phyloP scores from a whole-genome alignment of 2,888 invertebrate species.

The Eupithecia pulchellata region DNA sequence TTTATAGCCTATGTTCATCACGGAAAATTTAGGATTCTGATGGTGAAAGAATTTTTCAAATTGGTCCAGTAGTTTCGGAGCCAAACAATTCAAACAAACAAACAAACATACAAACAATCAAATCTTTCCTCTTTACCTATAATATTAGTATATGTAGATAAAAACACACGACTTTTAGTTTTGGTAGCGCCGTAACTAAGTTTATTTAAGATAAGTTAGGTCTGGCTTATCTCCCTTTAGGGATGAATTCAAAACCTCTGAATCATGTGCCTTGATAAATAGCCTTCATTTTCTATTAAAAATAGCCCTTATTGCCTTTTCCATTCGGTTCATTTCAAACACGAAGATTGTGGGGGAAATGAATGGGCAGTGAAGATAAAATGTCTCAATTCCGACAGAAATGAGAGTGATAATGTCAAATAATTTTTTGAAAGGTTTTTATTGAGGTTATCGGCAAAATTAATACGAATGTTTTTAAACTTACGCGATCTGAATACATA shows the following conservation, averaged over 20 bases:
- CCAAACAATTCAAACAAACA: too few relatives aligned
- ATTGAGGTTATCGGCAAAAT: background rate
- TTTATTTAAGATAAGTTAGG: background rate
- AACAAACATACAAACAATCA: too few relatives aligned
- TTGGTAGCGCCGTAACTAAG: background rate
- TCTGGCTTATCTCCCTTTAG: conserved; percentile 40
- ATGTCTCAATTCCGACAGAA: conserved; percentile 17
- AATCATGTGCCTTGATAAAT: conserved; percentile 47
- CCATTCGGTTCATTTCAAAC: conserved; percentile 21
- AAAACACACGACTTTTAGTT: too few relatives aligned
- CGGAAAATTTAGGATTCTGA: too few relatives aligned
- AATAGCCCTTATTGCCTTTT: conserved; percentile 5
- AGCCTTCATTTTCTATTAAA: conserved; percentile 17
- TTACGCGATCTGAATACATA: too few relatives aligned
- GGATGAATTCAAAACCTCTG: conserved; percentile 41
- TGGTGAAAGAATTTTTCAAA: too few relatives aligned
- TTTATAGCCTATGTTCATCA: too few relatives aligned
- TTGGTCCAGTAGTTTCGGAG: too few relatives aligned
- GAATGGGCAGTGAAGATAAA: conserved; percentile 16
- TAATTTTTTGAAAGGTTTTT: background rate
- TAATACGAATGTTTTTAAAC: too few relatives aligned
- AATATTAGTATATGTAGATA: too few relatives aligned
- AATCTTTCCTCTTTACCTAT: too few relatives aligned
- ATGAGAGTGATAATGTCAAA: conserved; percentile 15
- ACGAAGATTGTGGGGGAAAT: background rate